A percentile compares a stretch with the other conserved stretches of the same genome.
phyloP scores from a whole-genome alignment of 2,113 vertebrate genomes.

The Muntiacus reevesi region DNA sequence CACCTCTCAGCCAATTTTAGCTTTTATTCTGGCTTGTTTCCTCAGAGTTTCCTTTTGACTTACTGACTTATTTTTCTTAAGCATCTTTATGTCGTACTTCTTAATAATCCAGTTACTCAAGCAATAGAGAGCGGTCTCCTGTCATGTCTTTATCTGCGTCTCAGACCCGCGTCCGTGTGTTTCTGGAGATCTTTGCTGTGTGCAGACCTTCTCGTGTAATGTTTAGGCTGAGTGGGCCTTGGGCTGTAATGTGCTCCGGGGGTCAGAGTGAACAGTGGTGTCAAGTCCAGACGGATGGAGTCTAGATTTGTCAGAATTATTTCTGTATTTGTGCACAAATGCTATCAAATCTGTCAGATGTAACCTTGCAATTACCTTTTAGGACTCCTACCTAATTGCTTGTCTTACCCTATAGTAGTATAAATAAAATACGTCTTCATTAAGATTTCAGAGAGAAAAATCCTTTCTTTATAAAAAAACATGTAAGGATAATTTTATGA shows the following conservation, averaged over 20 bases:
- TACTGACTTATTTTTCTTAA: neutral
- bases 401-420: neutral
- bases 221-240: no score
- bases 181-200: neutral
- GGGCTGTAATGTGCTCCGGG: neutral
- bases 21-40: neutral
- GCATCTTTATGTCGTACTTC: neutral
- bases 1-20: neutral
- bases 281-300: neutral
- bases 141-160: neutral
- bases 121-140: neutral
- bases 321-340: neutral
- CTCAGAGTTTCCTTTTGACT: neutral
- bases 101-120: neutral
- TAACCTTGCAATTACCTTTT: neutral
- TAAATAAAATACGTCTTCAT: neutral
- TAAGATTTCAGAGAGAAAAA: neutral
- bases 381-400: neutral
- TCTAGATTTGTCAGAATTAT: neutral
- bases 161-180: rapidly evolving
- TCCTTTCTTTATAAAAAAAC: neutral
- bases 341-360: neutral
- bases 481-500: neutral
- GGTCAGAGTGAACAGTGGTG: neutral
- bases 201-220: rapidly evolving